A percentile compares a stretch with the other conserved stretches of the same genome.
Evolutionary conservation across 2,113 vertebrate genomes (phyloP).

Genomic region (Hymenochirus boettgeri): DNA sequence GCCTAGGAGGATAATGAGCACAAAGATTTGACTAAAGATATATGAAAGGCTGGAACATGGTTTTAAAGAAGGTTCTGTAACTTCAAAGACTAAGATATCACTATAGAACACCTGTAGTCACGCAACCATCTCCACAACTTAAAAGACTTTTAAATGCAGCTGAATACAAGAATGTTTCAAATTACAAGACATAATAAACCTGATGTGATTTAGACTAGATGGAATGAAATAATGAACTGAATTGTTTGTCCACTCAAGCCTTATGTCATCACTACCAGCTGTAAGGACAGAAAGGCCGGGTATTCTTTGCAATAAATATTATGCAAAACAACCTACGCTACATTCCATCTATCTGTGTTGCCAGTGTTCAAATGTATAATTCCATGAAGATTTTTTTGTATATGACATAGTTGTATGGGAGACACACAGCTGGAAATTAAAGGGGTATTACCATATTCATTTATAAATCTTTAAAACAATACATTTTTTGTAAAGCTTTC

Average conservation of each 20-base stretch:
- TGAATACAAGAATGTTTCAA: neutral
- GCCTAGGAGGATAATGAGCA: neutral
- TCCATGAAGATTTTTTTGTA: neutral
- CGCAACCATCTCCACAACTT: neutral
- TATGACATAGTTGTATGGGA: neutral
- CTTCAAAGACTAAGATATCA: neutral
- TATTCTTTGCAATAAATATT: conserved; percentile 12
- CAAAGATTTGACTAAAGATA: neutral
- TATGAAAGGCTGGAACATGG: neutral
- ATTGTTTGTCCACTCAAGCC: conserved; percentile 30
- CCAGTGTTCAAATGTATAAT: neutral
- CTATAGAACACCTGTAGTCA: neutral
- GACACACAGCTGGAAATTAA: neutral
- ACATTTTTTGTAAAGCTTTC: no score
- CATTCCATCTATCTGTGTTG: conserved; percentile 21
- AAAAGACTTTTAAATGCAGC: neutral
- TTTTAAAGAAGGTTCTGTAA: neutral
- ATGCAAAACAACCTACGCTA: conserved; percentile 20
- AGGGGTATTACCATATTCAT: no score
- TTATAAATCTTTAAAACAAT: no score
- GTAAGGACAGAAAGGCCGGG: conserved; percentile 4
- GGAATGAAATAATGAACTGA: conserved; percentile 15
- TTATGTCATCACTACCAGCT: conserved; percentile 9
- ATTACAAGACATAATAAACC: neutral
- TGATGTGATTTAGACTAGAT: neutral